Evolutionary conservation across 2,113 vertebrate species (phyloP), one percentile per base, ranked within the genome.

Genomic region (Chlamydotis undulata): DNA sequence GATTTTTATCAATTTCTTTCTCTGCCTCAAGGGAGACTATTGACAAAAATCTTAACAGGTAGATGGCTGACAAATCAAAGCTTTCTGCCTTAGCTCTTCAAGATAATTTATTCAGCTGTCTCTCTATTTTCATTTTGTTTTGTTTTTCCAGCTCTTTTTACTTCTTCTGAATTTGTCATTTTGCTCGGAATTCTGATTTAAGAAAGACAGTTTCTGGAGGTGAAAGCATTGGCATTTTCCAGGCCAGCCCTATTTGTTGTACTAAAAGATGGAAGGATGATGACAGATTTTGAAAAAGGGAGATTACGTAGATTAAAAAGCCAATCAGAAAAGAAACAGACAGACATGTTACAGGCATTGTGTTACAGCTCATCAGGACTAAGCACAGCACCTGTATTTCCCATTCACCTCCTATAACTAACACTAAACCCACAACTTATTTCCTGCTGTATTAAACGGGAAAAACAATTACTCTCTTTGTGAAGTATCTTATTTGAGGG

Each of bases 21-120:
- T 63, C 69, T 84, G 47, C 35, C 87, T 91, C 65, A 60, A 71
- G 91, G 61, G 91, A 84, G 12, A 59, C 1, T 3, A 81, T n/a
- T 64, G 80, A 89, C 83, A 91, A 89, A 89, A 94, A 64, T 49
- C 76, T 64, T 87, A 75, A 75, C 47, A 84, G 80, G 77, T 67
- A 92, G 49, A 55, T 19, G 52, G 73, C 60, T 89, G 80, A 89
- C 59, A 95, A 93, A 94, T 87, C 52, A 90, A 70, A 83, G 68
- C 37, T 63, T 94, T 94, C 76, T 81, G 37, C 31, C 37, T 80
- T 80, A 90, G 63, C n/a, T 90, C 50, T 76, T 89, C 41, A 67
- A 65, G 19, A 47, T 25, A 75, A 86, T 71, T 94, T 70, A 60
- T 81, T 81, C 65, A 81, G 50, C 26, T 47, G 31, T 45, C 14